phyloP scores from a whole-genome alignment of 35 echinoderm and acorn worm genomes.

The Eucidaris tribuloides region DNA sequence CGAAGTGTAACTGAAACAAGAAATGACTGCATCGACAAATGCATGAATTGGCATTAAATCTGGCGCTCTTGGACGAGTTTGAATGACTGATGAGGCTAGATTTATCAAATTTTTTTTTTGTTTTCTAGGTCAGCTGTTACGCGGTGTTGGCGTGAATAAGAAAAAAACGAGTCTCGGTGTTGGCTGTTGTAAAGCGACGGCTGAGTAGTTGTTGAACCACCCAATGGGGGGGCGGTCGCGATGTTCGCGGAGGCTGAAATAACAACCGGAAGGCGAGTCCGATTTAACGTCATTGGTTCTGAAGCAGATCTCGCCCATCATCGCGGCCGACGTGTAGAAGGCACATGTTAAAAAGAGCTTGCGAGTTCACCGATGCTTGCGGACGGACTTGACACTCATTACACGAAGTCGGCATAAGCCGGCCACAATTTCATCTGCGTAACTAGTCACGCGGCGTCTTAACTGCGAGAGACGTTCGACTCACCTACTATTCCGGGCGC shows the following conservation, averaged over 20 bases:
- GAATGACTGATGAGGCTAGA: conserved; percentile 33
- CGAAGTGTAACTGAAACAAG: not conserved
- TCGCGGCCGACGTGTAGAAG: not conserved
- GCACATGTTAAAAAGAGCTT: conserved; percentile 25
- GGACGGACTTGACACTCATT: no score
- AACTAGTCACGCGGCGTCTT: no score
- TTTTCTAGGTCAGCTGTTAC: conserved; percentile 2
- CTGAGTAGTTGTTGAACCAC: not conserved
- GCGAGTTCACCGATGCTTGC: not conserved
- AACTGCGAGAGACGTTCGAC: no score
- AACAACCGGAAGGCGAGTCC: not conserved
- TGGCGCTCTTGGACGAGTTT: not conserved
- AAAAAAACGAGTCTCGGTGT: no score
- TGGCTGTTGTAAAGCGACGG: not conserved
- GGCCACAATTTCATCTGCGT: no score
- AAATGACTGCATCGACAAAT: not conserved
- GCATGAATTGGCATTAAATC: not conserved
- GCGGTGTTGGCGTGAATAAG: not conserved
- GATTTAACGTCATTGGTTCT: not conserved
- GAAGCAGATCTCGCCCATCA: not conserved
- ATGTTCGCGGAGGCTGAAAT: not conserved
- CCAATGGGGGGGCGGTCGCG: not conserved
- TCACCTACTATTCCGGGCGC: no score
- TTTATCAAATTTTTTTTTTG: no score
- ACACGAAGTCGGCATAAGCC: no score